These are phyloP conservation scores for Masnerella sp. DNA, from an alignment of 2,888 invertebrate genomes.

Conservation along the genomic window DNA sequence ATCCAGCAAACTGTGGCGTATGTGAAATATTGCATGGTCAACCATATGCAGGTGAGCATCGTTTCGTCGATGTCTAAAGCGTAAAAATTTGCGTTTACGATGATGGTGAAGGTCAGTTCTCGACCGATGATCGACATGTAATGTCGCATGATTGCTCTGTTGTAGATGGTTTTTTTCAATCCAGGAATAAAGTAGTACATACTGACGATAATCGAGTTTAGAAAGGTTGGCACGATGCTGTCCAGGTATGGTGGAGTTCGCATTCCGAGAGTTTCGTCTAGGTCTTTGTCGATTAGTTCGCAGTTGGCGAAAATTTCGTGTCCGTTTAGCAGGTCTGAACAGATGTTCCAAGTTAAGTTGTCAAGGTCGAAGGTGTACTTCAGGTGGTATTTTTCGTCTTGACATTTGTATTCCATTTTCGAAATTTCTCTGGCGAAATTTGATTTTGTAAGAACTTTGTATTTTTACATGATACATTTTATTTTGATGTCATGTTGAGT, in stretches of 20 bases:
- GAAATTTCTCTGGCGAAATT: constrained; percentile 1
- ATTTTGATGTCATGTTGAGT: too few species aligned
- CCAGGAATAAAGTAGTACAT: constrained; percentile 66
- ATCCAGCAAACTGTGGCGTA: constrained; percentile 68
- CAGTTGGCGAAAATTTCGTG: constrained; percentile 59
- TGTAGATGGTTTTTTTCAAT: constrained; percentile 66
- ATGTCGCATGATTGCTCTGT: constrained; percentile 67
- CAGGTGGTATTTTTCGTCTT: constrained; percentile 3
- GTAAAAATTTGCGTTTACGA: constrained; percentile 63
- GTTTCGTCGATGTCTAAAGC: constrained; percentile 56
- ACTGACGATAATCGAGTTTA: constrained; percentile 66
- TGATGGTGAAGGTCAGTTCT: constrained; percentile 61
- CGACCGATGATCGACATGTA: constrained; percentile 65
- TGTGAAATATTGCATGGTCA: constrained; percentile 67
- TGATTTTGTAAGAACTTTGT: too few species aligned
- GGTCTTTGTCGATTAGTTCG: constrained; percentile 30
- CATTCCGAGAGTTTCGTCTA: constrained; percentile 61
- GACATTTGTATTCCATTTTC: constrained; percentile 28
- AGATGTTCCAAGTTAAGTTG: constrained; percentile 43
- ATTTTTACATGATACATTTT: too few species aligned
- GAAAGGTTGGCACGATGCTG: constrained; percentile 66
- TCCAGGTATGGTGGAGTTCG: constrained; percentile 70
- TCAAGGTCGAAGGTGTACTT: constrained; percentile 20
- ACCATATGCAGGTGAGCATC: constrained; percentile 58
- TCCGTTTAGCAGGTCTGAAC: constrained; percentile 61